Conservation (phyloP, 1,140 invertebrate species). For the Drosophila murphyi region DNA sequence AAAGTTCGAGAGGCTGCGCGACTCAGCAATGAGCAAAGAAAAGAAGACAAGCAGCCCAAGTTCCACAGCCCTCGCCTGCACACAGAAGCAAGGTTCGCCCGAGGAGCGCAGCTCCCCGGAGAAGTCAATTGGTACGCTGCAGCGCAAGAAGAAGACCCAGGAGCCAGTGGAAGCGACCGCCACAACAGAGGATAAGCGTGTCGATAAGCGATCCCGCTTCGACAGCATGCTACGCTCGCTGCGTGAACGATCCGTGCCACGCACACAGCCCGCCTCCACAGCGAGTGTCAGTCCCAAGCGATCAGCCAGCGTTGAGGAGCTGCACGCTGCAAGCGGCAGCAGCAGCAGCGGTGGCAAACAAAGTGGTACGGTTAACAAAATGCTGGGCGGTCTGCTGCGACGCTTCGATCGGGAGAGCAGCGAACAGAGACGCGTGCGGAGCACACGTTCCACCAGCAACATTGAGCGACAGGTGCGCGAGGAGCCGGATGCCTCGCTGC, state of each 20-base stretch:
- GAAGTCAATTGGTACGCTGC: conserved; percentile 13
- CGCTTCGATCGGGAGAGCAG: conserved; percentile 87
- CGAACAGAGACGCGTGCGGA: conserved; percentile 67
- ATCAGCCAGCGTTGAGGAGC: conserved; percentile 89
- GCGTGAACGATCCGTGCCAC: conserved; percentile 88
- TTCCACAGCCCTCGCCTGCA: conserved; percentile 42
- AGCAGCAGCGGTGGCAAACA: conserved; percentile 79
- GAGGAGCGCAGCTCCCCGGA: conserved; percentile 45
- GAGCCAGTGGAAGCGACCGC: conserved; percentile 23
- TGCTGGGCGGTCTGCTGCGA: conserved; percentile 89
- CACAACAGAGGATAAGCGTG: conserved; percentile 51
- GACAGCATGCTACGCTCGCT: conserved; percentile 86
- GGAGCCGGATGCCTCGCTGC: conserved; percentile 34
- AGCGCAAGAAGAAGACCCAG: conserved; percentile 60
- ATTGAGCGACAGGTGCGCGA: conserved; percentile 70
- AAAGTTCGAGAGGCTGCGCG: conserved; percentile 88
- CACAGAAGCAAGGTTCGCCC: conserved; percentile 59
- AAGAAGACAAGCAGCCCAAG: conserved; percentile 51
- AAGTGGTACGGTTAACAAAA: conserved; percentile 87
- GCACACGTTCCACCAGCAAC: conserved; percentile 78
- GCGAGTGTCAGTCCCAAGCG: conserved; percentile 86
- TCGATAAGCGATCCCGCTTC: conserved; percentile 84
- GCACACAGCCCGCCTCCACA: conserved; percentile 83
- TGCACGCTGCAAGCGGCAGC: conserved; percentile 86
- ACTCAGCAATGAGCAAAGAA: conserved; percentile 81